A percentile compares a stretch with the other conserved stretches of the same genome.
Evolutionary conservation across 1,140 invertebrate species (phyloP).

Genomic region (Gerris buenoi): DNA sequence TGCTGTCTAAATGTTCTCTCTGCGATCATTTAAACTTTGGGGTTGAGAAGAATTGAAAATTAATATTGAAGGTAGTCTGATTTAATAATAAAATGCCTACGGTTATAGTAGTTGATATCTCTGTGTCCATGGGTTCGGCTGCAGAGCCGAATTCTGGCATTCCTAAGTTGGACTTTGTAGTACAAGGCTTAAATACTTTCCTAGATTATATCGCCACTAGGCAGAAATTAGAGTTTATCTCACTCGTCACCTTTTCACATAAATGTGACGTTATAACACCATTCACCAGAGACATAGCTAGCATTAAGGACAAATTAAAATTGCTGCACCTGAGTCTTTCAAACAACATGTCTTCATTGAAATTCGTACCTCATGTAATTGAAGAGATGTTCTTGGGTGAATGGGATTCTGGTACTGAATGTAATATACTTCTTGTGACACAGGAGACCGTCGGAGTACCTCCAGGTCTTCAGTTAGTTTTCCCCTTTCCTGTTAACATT

Average conservation of each 20-base stretch:
- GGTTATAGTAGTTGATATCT: slow-evolving; percentile 59
- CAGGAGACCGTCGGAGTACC: slow-evolving; percentile 31
- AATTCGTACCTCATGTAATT: slow-evolving; percentile 56
- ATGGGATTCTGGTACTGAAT: slow-evolving; percentile 67
- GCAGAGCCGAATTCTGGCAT: slow-evolving; percentile 38
- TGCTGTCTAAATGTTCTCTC: too few species aligned
- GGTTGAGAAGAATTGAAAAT: too few species aligned
- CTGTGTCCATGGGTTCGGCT: slow-evolving; percentile 57
- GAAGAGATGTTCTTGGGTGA: slow-evolving; percentile 60
- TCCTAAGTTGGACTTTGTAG: slow-evolving; percentile 54
- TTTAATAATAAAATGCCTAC: slow-evolving; percentile 48
- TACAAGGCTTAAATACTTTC: slow-evolving; percentile 67
- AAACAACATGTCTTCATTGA: slow-evolving; percentile 62
- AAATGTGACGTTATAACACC: slow-evolving; percentile 58
- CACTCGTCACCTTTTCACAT: slow-evolving; percentile 75
- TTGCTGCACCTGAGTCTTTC: slow-evolving; percentile 57
- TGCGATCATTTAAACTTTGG: too few species aligned
- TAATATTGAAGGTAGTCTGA: background rate
- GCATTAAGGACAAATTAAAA: slow-evolving; percentile 55
- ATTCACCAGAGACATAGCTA: slow-evolving; percentile 73
- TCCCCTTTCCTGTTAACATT: slow-evolving; percentile 61
- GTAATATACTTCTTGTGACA: slow-evolving; percentile 64
- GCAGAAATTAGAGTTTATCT: slow-evolving; percentile 77
- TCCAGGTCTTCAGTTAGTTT: slow-evolving; percentile 54
- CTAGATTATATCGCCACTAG: slow-evolving; percentile 67